These are phyloP conservation scores for Tenualosa thibaudeaui DNA, from an alignment of 2,797 vertebrate species.

Conservation along the genomic window DNA sequence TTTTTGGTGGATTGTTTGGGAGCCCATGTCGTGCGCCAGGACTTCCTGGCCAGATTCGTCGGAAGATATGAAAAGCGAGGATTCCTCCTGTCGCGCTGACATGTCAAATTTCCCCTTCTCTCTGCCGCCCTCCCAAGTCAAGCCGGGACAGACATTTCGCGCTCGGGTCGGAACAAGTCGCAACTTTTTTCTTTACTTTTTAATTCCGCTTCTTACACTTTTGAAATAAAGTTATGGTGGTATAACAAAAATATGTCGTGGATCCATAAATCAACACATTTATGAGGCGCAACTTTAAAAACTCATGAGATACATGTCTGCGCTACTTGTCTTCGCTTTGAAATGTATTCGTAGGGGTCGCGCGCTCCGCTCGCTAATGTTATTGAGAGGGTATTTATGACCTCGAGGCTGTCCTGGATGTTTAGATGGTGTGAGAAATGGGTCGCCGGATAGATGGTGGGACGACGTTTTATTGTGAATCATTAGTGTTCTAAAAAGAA, in stretches of 20 bases:
- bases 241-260: not conserved
- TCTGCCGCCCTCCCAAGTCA: not conserved
- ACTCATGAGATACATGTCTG: not conserved
- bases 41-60: not conserved
- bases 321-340: not conserved
- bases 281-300: slow-evolving; percentile 1
- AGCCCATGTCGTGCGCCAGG: not conserved
- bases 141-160: not conserved
- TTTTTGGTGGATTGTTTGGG: not conserved
- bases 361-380: not conserved
- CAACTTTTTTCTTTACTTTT: not conserved
- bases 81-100: not conserved
- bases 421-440: slow-evolving; percentile 10
- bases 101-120: slow-evolving; percentile 1
- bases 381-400: slow-evolving; percentile 1
- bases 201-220: too few relatives aligned
- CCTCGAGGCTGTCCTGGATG: slow-evolving; percentile 1
- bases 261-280: not conserved
- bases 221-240: not conserved
- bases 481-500: slow-evolving; percentile 3
- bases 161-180: not conserved
- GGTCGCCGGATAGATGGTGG: not conserved
- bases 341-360: slow-evolving; percentile 5
- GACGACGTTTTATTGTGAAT: not conserved
- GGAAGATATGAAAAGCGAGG: not conserved